phyloP scores from a whole-genome alignment of 2,113 vertebrate species.

The Motacilla tschutschensis region DNA sequence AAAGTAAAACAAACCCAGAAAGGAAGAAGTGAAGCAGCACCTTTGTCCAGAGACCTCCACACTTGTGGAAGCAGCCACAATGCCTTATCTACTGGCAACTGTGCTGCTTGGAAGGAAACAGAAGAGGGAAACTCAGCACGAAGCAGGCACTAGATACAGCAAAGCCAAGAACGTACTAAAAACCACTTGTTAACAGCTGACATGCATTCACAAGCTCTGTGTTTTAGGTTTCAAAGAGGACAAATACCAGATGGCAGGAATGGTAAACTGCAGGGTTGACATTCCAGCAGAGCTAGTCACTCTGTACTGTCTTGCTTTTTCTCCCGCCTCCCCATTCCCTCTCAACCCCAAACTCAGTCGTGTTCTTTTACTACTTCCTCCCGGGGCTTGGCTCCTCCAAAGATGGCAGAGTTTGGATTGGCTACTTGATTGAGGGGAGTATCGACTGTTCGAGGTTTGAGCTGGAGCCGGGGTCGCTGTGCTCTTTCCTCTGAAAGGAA shows the following conservation, averaged over 20 bases:
- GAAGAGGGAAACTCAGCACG: conserved; percentile 69
- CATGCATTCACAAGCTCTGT: conserved; percentile 91
- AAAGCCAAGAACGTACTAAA: conserved; percentile 85
- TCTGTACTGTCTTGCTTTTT: conserved; percentile 61
- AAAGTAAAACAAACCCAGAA: conserved; percentile 62
- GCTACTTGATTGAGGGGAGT: conserved; percentile 98
- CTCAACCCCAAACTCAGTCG: conserved; percentile 75
- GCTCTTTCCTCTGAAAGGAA: conserved; percentile 89
- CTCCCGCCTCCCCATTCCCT: conserved; percentile 65
- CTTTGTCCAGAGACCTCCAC: conserved; percentile 48
- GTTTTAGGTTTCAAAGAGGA: conserved; percentile 77
- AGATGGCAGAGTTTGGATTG: conserved; percentile 98
- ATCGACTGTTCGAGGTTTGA: conserved; percentile 94
- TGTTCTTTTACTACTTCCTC: conserved; percentile 93
- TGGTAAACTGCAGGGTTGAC: conserved; percentile 74
- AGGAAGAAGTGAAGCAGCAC: conserved; percentile 62
- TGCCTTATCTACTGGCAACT: conserved; percentile 25
- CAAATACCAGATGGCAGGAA: conserved; percentile 79
- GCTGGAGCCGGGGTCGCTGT: conserved; percentile 92
- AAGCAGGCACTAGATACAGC: conserved; percentile 86
- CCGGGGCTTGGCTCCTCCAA: conserved; percentile 94
- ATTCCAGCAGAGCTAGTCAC: conserved; percentile 68
- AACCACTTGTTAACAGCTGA: conserved; percentile 88
- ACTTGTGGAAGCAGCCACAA: conserved; percentile 9
- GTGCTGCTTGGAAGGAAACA: conserved; percentile 46